Percentiles rank a stretch among this genome's conserved stretches.
Conservation (phyloP, 2,888 invertebrate genomes). For the Melieria omissa region DNA sequence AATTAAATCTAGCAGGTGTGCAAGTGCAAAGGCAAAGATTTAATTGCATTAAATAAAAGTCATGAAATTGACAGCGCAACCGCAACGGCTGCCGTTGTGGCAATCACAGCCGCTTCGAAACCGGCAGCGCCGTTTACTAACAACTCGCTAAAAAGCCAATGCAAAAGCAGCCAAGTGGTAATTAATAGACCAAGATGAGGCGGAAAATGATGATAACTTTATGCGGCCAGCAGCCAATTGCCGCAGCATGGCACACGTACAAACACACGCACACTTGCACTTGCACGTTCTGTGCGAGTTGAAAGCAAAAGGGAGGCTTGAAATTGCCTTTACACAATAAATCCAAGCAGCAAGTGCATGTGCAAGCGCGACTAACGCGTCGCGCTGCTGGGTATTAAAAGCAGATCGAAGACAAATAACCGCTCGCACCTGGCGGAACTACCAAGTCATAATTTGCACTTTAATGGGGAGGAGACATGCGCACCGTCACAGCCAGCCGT, state of each 20-base stretch:
- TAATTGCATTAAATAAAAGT: constrained; percentile 41
- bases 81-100: constrained; percentile 5
- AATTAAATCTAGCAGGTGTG: constrained; percentile 14
- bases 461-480: constrained; percentile 54
- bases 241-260: neutral
- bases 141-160: constrained; percentile 16
- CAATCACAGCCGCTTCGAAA: constrained; percentile 5
- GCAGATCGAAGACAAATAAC: constrained; percentile 46
- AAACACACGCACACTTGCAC: constrained; percentile 20
- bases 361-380: constrained; percentile 11
- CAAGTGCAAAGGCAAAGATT: constrained; percentile 16
- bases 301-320: constrained; percentile 26
- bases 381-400: constrained; percentile 20
- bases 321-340: constrained; percentile 38
- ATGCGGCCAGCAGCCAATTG: constrained; percentile 30
- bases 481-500: constrained; percentile 1
- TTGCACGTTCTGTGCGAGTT: constrained; percentile 24
- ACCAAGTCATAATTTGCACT: constrained; percentile 63
- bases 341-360: constrained; percentile 29
- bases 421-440: constrained; percentile 63
- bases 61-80: constrained; percentile 26
- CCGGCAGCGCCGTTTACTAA: constrained; percentile 32
- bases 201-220: constrained; percentile 46
- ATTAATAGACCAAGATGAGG: constrained; percentile 53
- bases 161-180: constrained; percentile 44